Evolutionary conservation across 2,797 vertebrate species (phyloP), one percentile per base, ranked within the genome.

Genomic region (Helostoma temminkii): DNA sequence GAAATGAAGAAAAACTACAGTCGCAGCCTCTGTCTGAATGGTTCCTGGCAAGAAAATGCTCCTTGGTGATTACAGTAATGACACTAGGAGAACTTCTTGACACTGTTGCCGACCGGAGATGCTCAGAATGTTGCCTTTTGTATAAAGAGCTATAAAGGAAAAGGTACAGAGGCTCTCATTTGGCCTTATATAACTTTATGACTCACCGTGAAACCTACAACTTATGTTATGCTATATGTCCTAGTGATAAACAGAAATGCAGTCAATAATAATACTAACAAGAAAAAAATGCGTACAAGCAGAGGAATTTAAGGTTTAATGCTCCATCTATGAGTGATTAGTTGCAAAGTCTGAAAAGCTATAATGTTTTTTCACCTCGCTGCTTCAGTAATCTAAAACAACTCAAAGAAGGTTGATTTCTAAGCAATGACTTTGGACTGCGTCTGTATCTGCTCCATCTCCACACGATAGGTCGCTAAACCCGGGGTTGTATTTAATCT

Each of bases 401-500:
- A 72, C 48, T 80, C 66, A 2, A 6, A 36, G 58, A 71, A 24
- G 56, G 74, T 47, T 52, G 77, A 69, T 69, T 82, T 68, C 58
- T 61, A 59, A 82, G 72, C 57, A 62, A 80, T 39, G 74, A 74
- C 79, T 71, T 67, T 61, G 49, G 54, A 69, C 72, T 41, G 59
- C 47, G 65, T 69, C 68, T 67, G 60, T 56, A 47, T 76, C 74
- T 79, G 62, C 71, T n/a, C n/a, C n/a, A 66, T 82, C 72, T 80
- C 37, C 43, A 0, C n/a, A 60, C 48, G 75, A 87, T 71, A 60
- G 66, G 54, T 70, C 24, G 50, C 74, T 60, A 58, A 85, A 77
- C 56, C 56, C n/a, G 45, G 72, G 68, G 78, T 81, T 10, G 19
- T 37, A n/a, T 81, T 81, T 74, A 67, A 84, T 88, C 80, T 82